Conservation (phyloP, 2,888 invertebrate species). For the Tridacna gigas region DNA sequence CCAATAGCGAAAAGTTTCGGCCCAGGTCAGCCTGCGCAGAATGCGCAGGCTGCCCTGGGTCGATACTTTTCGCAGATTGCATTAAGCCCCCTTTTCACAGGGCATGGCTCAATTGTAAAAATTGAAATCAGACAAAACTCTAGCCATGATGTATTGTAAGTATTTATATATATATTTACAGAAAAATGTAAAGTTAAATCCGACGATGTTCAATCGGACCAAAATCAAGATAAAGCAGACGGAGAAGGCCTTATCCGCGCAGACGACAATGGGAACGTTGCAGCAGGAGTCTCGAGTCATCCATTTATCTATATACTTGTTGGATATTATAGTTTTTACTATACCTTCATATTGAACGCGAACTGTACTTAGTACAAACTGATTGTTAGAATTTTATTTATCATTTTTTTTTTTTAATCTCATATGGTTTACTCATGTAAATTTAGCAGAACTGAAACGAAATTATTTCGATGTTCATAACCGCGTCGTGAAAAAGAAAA, state of each 20-base stretch:
- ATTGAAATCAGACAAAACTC: too few species aligned
- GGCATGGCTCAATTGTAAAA: too few species aligned
- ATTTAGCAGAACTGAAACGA: too few species aligned
- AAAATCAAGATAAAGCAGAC: constrained; percentile 12
- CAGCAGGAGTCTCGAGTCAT: background rate
- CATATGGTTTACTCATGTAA: too few species aligned
- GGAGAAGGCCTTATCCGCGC: constrained; percentile 19
- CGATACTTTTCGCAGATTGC: too few species aligned
- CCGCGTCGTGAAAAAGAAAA: too few species aligned
- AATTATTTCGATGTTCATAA: too few species aligned
- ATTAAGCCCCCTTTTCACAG: too few species aligned
- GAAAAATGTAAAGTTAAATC: constrained; percentile 11
- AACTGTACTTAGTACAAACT: constrained; percentile 8
- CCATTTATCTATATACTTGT: background rate
- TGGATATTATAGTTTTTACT: background rate
- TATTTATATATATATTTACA: background rate
- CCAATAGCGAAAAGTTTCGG: too few species aligned
- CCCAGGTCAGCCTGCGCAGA: too few species aligned
- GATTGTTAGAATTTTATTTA: background rate
- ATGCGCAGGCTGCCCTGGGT: too few species aligned
- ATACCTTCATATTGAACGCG: background rate
- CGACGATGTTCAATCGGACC: constrained; percentile 10
- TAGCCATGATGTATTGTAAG: too few species aligned
- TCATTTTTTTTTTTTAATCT: background rate
- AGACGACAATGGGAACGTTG: background rate